These are phyloP conservation scores for Oasisia sp. DNA, from an alignment of 2,888 invertebrate species.

Conservation along the genomic window DNA sequence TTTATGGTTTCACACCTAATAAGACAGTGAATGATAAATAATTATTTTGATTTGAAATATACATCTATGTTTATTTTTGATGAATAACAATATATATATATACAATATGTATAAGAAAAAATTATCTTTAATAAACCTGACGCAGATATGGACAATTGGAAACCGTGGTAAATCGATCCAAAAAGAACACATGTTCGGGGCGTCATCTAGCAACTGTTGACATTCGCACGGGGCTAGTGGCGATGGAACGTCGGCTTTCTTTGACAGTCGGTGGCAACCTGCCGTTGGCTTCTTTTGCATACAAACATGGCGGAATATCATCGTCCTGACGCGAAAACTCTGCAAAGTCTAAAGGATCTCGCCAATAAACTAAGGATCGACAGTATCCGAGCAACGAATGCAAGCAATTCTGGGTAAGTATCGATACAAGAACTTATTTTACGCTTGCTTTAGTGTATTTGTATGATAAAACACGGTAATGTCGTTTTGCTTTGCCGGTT, in stretches of 20 bases:
- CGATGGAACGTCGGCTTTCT: background rate
- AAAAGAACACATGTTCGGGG: too few species aligned
- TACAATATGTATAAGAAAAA: too few species aligned
- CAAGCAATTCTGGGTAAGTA: conserved; percentile 94
- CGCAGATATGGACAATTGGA: too few species aligned
- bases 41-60: too few species aligned
- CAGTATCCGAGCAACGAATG: conserved; percentile 90
- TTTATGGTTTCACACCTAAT: too few species aligned
- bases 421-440: background rate
- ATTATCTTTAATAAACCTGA: too few species aligned
- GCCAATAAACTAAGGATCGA: conserved; percentile 94
- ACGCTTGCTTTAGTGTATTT: background rate
- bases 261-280: conserved; percentile 9
- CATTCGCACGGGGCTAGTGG: background rate
- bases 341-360: conserved; percentile 74
- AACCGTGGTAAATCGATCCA: too few species aligned
- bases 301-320: conserved; percentile 53
- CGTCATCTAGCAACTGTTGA: background rate
- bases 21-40: too few species aligned
- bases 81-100: too few species aligned
- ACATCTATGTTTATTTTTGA: too few species aligned
- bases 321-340: conserved; percentile 54
- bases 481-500: background rate
- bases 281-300: conserved; percentile 14
- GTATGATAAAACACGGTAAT: background rate